Conservation (phyloP, 2,797 vertebrate species). For the Chelidonichthys spinosus region DNA sequence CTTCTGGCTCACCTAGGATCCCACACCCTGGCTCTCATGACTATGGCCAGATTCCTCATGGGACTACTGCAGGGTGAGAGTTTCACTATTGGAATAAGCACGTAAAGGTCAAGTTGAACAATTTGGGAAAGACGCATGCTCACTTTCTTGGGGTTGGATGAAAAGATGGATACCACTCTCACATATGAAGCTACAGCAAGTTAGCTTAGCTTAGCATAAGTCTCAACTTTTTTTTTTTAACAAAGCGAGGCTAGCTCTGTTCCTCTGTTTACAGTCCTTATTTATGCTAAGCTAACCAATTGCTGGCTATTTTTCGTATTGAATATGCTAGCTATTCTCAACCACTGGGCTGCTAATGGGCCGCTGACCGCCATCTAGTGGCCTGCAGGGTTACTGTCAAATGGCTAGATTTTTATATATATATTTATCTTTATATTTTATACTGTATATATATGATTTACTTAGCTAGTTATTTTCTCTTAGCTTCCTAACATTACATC, state of each 20-base stretch:
- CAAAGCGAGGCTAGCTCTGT: not conserved
- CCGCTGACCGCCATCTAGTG: too few relatives aligned
- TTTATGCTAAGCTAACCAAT: not conserved
- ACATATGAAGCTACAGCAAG: not conserved
- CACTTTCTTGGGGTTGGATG: not conserved
- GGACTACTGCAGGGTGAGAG: conserved; percentile 79
- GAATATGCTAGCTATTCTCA: too few relatives aligned
- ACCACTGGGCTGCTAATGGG: too few relatives aligned
- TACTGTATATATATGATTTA: not conserved
- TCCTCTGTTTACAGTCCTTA: not conserved
- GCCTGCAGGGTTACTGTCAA: too few relatives aligned
- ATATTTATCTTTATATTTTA: too few relatives aligned
- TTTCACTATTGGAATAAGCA: not conserved
- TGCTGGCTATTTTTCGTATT: not conserved
- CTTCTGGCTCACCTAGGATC: conserved; percentile 56
- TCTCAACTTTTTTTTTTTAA: not conserved
- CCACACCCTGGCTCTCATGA: conserved; percentile 71
- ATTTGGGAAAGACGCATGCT: not conserved
- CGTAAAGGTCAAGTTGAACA: not conserved
- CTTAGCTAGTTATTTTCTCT: not conserved
- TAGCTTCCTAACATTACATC: too few relatives aligned
- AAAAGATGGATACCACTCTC: not conserved
- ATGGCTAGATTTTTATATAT: too few relatives aligned
- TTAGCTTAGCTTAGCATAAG: not conserved
- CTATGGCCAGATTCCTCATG: conserved; percentile 73